Percentiles rank a stretch among this genome's conserved stretches.
Evolutionary conservation across 1,140 invertebrate species (phyloP).

Genomic region (Choristoneura fumiferana): DNA sequence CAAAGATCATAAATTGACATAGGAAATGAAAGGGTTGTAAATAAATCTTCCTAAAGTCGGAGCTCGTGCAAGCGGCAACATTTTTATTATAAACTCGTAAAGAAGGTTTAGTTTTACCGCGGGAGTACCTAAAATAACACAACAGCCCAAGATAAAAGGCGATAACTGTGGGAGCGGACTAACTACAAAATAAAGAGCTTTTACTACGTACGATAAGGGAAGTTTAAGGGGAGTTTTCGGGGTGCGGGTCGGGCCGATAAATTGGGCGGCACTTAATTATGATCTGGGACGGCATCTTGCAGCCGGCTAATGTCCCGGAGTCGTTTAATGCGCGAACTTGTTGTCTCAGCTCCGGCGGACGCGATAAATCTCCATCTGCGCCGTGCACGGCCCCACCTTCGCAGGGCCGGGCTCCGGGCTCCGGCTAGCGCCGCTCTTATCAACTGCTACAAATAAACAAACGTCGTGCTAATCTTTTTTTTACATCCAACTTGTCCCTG

Average conservation of each 20-base stretch:
- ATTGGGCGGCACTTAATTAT: conserved; percentile 78
- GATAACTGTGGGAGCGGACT: conserved; percentile 59
- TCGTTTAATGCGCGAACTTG: conserved; percentile 78
- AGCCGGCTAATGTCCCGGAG: conserved; percentile 74
- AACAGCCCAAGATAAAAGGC: conserved; percentile 53
- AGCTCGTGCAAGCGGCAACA: background rate
- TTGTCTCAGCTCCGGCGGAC: conserved; percentile 70
- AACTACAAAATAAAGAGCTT: conserved; percentile 75
- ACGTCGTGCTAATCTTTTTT: too few species aligned
- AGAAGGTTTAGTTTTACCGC: conserved; percentile 15
- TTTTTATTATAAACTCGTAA: conserved; percentile 21
- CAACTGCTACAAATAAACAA: too few species aligned
- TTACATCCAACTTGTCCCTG: too few species aligned
- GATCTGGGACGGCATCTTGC: conserved; percentile 77
- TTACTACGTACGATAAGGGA: conserved; percentile 72
- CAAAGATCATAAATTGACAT: conserved; percentile 9
- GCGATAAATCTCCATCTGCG: conserved; percentile 73
- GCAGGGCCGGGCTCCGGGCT: background rate
- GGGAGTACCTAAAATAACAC: conserved; percentile 17
- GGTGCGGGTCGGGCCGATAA: conserved; percentile 70
- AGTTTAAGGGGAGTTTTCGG: conserved; percentile 75
- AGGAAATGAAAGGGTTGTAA: background rate
- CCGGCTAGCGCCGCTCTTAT: too few species aligned
- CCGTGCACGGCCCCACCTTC: conserved; percentile 35
- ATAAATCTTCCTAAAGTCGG: conserved; percentile 8